These are phyloP conservation scores for Uria aalge DNA, from an alignment of 2,113 vertebrate species.

Conservation along the genomic window DNA sequence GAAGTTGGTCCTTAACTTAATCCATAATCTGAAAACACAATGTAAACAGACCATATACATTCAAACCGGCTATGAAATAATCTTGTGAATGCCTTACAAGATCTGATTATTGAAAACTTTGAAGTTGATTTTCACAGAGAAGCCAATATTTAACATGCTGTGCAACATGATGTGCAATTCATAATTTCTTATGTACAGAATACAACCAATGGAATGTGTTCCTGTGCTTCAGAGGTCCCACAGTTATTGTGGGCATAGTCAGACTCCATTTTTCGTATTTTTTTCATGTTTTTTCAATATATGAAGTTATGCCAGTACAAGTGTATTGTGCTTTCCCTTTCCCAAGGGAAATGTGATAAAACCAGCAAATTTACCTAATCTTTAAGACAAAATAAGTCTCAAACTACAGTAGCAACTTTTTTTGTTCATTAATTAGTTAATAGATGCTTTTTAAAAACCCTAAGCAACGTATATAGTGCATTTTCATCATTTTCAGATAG, in stretches of 20 bases:
- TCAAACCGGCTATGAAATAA: background rate
- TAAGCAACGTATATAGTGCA: background rate
- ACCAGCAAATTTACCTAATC: background rate
- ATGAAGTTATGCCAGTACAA: background rate
- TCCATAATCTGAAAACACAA: background rate
- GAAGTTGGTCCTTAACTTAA: background rate
- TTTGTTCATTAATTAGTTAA: slow-evolving; percentile 12
- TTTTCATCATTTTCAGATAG: background rate
- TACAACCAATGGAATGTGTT: background rate
- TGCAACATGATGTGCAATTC: background rate
- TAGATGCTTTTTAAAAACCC: background rate
- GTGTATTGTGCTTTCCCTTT: background rate
- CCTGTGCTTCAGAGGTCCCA: background rate
- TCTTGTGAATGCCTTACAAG: background rate
- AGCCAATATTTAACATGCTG: background rate
- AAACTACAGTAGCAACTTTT: background rate
- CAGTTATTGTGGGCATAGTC: background rate
- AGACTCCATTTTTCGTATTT: background rate
- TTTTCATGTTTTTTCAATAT: background rate
- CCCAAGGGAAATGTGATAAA: background rate
- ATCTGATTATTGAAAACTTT: background rate
- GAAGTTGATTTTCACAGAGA: background rate
- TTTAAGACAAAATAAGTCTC: background rate
- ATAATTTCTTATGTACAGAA: background rate
- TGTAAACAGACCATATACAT: background rate